Conservation (phyloP, 2,888 invertebrate species). For the Syritta pipiens region DNA sequence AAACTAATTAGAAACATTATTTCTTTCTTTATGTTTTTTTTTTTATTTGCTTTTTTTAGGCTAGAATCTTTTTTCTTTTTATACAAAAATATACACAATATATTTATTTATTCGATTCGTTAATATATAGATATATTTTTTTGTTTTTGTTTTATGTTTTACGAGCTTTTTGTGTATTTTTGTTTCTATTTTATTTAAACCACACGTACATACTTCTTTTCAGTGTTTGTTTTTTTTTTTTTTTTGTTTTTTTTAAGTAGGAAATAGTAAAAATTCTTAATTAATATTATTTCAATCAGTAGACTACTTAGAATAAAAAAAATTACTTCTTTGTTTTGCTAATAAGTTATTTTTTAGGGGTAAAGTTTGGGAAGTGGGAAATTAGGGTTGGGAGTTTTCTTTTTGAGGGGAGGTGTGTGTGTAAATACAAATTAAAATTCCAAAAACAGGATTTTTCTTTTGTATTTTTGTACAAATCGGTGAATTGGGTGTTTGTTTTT, state of each 20-base stretch:
- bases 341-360: neutral
- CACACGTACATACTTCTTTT: conserved; percentile 14
- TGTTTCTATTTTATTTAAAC: conserved; percentile 5
- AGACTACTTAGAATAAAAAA: conserved; percentile 43
- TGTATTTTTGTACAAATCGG: conserved; percentile 66
- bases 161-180: conserved; percentile 38
- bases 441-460: conserved; percentile 42
- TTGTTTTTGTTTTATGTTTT: conserved; percentile 21
- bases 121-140: conserved; percentile 37
- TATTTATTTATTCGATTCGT: conserved; percentile 65
- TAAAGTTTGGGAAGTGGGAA: conserved; percentile 6
- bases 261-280: conserved; percentile 63
- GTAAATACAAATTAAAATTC: conserved; percentile 46
- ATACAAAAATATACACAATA: conserved; percentile 65
- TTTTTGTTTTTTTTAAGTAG: conserved; percentile 48
- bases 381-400: conserved; percentile 19
- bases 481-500: conserved; percentile 29
- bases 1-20: conserved; percentile 39
- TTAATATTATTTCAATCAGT: conserved; percentile 58
- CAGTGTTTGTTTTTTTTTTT: neutral
- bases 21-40: conserved; percentile 10
- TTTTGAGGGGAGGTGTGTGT: conserved; percentile 1
- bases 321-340: conserved; percentile 2
- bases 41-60: conserved; percentile 32
- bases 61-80: conserved; percentile 36